Conservation (phyloP, 2,113 vertebrate genomes). For the Prionailurus viverrinus region DNA sequence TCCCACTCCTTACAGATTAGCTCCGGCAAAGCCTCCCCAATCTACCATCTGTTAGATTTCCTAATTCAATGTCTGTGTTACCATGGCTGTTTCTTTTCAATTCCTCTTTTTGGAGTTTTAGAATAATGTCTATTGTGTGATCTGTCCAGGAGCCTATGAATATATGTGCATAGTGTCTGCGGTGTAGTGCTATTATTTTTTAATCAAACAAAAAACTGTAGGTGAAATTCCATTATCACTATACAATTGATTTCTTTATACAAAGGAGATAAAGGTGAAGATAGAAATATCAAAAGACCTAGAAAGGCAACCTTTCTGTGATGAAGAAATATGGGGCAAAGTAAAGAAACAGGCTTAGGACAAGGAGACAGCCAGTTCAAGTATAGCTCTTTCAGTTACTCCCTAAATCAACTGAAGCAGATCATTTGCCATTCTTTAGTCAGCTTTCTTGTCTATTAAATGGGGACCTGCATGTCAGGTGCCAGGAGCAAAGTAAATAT, state of each 20-base stretch:
- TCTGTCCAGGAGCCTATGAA: neutral
- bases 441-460: neutral
- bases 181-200: neutral
- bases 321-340: neutral
- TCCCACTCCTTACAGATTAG: neutral
- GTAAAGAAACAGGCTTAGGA: neutral
- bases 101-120: neutral
- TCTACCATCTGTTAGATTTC: neutral
- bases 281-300: neutral
- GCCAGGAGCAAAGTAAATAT: neutral
- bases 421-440: neutral
- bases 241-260: neutral
- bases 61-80: neutral
- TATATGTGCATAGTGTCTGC: neutral
- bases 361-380: neutral
- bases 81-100: neutral
- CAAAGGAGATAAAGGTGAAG: neutral
- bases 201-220: neutral
- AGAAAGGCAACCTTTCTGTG: neutral
- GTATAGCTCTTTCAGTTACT: neutral
- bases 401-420: neutral
- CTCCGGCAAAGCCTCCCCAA: neutral
- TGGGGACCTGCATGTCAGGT: neutral
- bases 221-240: neutral
- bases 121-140: neutral